phyloP scores from a whole-genome alignment of 2,888 invertebrate species.

The Pristionchus arcanus region DNA sequence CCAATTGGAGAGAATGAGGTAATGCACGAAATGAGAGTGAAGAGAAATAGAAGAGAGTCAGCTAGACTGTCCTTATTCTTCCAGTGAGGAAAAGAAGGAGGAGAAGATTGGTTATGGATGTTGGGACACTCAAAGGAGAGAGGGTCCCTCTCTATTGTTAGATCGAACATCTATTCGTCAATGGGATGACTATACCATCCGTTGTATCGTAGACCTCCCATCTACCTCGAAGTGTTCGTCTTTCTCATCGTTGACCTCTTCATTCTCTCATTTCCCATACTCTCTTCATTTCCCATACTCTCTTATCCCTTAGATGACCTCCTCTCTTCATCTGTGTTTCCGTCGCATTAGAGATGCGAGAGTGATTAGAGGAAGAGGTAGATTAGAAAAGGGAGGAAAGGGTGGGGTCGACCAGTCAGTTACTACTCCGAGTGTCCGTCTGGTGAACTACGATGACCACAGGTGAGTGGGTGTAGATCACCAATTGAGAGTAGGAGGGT shows the following conservation, averaged over 20 bases:
- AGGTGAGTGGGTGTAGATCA: slow-evolving; percentile 24
- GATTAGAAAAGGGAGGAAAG: background rate
- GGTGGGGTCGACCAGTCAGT: slow-evolving; percentile 20
- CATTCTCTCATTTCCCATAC: background rate
- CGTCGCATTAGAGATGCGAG: slow-evolving; percentile 32
- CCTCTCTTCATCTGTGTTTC: background rate
- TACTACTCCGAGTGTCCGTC: background rate
- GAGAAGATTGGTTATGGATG: slow-evolving; percentile 40
- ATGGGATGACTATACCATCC: background rate
- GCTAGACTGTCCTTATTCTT: slow-evolving; percentile 47
- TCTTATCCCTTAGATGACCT: slow-evolving; percentile 15
- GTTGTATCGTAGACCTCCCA: background rate
- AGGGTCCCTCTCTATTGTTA: background rate
- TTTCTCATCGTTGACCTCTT: slow-evolving; percentile 3
- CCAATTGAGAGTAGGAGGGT: background rate
- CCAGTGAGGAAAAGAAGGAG: slow-evolving; percentile 15
- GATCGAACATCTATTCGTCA: background rate
- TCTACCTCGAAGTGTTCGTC: background rate
- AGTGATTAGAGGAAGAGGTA: slow-evolving; percentile 7
- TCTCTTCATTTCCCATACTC: slow-evolving; percentile 22
- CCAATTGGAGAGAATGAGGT: slow-evolving; percentile 22
- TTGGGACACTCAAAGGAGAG: background rate
- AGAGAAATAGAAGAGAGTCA: slow-evolving; percentile 4
- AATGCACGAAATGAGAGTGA: slow-evolving; percentile 5
- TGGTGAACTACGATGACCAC: slow-evolving; percentile 24